phyloP scores from a whole-genome alignment of 2,113 vertebrate species.

The Arenaria interpres region DNA sequence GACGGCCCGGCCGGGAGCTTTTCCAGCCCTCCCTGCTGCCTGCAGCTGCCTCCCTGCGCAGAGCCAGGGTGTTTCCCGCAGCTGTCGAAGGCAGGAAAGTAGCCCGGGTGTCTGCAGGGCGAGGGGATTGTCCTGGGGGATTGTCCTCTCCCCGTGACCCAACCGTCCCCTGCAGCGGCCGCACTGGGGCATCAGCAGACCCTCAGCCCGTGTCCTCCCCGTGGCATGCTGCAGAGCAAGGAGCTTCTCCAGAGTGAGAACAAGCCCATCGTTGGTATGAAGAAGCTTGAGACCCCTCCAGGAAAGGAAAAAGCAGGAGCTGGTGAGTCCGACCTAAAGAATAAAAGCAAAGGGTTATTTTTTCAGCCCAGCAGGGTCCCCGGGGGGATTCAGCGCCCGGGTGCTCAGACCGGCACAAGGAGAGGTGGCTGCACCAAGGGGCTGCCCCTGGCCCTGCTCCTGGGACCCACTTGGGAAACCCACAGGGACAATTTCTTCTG shows the following conservation, averaged over 20 bases:
- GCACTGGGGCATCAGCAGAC: not conserved
- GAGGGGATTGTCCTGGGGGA: fast-evolving
- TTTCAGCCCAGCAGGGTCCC: fast-evolving
- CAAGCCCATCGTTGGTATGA: fast-evolving
- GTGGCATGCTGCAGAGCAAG: not conserved
- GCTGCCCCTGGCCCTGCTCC: fast-evolving
- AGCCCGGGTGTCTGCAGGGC: not conserved
- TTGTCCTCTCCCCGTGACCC: fast-evolving
- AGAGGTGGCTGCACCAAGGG: not conserved
- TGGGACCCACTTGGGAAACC: fast-evolving
- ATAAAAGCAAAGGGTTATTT: not conserved
- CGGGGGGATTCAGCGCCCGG: fast-evolving
- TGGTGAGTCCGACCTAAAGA: not conserved
- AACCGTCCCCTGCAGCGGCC: fast-evolving
- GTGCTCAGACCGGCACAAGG: fast-evolving
- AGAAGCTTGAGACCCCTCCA: not conserved
- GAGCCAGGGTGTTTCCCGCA: not conserved
- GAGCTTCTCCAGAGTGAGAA: fast-evolving
- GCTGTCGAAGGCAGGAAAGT: not conserved
- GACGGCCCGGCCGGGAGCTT: not conserved
- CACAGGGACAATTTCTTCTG: fast-evolving
- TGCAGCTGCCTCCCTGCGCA: not conserved
- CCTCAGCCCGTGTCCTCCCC: fast-evolving
- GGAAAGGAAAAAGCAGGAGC: not conserved
- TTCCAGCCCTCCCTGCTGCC: not conserved